Base-by-base conservation (phyloP, 1,140 invertebrate genomes). In the Ips nitidus region DNA sequence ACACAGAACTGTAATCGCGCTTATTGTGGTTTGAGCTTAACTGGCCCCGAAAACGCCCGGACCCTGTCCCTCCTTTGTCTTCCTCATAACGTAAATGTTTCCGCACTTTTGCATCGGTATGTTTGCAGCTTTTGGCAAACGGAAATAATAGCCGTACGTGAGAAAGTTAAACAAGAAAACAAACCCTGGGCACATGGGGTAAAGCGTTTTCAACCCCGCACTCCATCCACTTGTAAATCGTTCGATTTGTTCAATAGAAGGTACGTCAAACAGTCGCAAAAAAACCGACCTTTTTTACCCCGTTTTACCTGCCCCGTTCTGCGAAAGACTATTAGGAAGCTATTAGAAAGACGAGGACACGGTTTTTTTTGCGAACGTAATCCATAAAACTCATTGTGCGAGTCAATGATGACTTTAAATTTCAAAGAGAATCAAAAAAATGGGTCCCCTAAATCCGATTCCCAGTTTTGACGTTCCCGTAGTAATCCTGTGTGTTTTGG, bases 1-100 rank as follows among this genome's bases (percentile, higher is more conserved):
- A 81, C 80, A 78, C 75, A 77, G 80, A 81, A 81, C 74, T 81
- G 80, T 81, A 81, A 81, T 80, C 78, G 79, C 74, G 80, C 80
- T 80, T 79, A 81, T 81, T 81, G 80, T 81, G 78, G 77, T 75
- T 72, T 73, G 71, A 61, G 62, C 69, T 70, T 70, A 64, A 59
- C 61, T 55, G 63, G 62, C 55, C 58, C 41, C 59, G 57, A 22
- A 22, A 22, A 22, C 22, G 22, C 22, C 22, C 60, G 55, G 65
- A 73, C 64, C 61, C 45, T 60, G 52, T 52, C 45, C 45, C 55
- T 56, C 52, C 57, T 66, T 47, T 66, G 52, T 56, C 52, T 55
- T 50, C 55, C 52, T 55, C 22, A 22, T 22, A 22, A 22, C 22
- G 22, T 22, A 22, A 22, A 22, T 22, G 22, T 22, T 22, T 22